These are phyloP conservation scores for Lagodon rhomboides DNA, from an alignment of 2,797 vertebrate genomes.

Conservation along the genomic window DNA sequence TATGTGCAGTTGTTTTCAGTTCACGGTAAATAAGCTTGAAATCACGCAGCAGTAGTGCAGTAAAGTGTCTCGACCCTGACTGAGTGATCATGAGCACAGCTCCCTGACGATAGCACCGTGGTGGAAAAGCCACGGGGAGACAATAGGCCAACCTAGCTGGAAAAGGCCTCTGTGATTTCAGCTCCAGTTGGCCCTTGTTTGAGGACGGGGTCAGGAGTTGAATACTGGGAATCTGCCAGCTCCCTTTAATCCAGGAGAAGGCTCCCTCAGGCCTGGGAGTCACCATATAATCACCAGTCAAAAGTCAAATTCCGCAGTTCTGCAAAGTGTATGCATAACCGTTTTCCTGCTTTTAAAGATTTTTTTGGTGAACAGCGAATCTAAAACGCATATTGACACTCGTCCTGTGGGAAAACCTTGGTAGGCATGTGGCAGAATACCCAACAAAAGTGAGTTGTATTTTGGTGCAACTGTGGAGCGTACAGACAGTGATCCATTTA, in stretches of 20 bases:
- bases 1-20: neutral
- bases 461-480: neutral
- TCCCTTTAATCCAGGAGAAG: conserved; percentile 22
- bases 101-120: conserved; percentile 23
- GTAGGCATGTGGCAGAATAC: neutral
- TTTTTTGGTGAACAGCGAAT: conserved; percentile 4
- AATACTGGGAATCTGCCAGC: conserved; percentile 46
- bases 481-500: too few relatives aligned
- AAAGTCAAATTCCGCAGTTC: conserved; percentile 22
- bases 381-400: neutral
- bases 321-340: conserved; percentile 16
- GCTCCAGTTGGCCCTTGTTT: conserved; percentile 63
- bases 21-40: neutral
- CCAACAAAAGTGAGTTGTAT: too few relatives aligned
- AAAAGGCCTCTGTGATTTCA: conserved; percentile 59
- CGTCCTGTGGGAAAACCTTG: neutral
- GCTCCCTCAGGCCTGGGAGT: conserved; percentile 42
- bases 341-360: conserved; percentile 16
- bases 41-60: neutral
- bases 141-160: conserved; percentile 49
- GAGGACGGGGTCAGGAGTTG: conserved; percentile 41
- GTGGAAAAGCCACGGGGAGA: conserved; percentile 17
- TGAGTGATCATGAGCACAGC: conserved; percentile 6
- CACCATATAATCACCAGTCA: conserved; percentile 30
- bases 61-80: neutral